Conservation (phyloP, 2,888 invertebrate species). For the Rhodophaea formosa region DNA sequence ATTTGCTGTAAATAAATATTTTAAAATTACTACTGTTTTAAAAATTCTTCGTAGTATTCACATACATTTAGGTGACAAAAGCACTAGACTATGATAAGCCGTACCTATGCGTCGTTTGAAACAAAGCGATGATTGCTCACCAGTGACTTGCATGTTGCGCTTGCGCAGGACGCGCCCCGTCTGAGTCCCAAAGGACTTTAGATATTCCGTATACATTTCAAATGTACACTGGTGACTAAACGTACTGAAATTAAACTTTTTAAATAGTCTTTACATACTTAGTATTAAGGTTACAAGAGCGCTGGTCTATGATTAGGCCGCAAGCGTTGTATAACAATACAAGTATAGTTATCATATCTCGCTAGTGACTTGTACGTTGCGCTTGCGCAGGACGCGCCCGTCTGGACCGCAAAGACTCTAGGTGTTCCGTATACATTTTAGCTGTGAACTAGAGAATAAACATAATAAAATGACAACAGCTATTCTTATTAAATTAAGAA, state of each 20-base stretch:
- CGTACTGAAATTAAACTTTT: too few species aligned
- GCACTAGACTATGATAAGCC: constrained; percentile 21
- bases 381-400: not conserved
- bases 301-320: too few species aligned
- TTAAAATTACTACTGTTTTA: too few species aligned
- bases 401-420: not conserved
- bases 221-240: not conserved
- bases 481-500: too few species aligned
- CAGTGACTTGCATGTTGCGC: constrained; percentile 55
- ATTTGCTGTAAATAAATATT: too few species aligned
- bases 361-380: constrained; percentile 55
- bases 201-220: constrained; percentile 35
- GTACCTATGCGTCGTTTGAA: constrained; percentile 44
- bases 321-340: too few species aligned
- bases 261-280: too few species aligned
- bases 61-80: too few species aligned
- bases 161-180: not conserved
- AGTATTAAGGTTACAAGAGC: too few species aligned
- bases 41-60: too few species aligned
- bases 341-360: too few species aligned
- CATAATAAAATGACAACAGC: too few species aligned
- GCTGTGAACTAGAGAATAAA: not conserved
- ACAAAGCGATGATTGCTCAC: constrained; percentile 67
- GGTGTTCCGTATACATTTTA: constrained; percentile 36
- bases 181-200: not conserved